Base-by-base conservation (phyloP, 2,113 vertebrate genomes). In the Empidonax traillii region DNA sequence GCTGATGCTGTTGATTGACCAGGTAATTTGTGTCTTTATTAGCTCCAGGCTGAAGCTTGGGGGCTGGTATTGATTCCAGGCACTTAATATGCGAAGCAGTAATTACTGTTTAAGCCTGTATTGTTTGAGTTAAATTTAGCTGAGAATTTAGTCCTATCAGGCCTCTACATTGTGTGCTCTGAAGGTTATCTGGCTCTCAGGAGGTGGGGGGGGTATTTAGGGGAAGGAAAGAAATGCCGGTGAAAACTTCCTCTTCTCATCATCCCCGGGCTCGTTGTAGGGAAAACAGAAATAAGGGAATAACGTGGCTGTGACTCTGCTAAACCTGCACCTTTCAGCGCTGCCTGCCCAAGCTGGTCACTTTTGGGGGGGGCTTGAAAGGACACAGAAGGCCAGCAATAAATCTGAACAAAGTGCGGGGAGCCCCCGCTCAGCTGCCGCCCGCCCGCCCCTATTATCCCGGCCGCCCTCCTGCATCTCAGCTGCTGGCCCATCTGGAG, bases 401-500 rank as follows among this genome's bases (percentile, higher is more conserved):
- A 91, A 96, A 96, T 94, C 92, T 71, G 67, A 73, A 35, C 63
- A 51, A 76, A 96, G 91, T 58, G 94, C 49, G 63, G 66, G 88
- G 78, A 87, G 62, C 85, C 93, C 89, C 91, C 2, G 31, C 72
- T 94, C 96, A 91, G 84, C 94, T 95, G 85, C 87, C 39, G 61
- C 95, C 68, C 2, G 20, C 72, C 72, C 18, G 8, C 41, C 63
- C 63, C 84, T 82, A 87, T 97, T 97, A 69, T 96, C 82, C 81
- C 7, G 14, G 62, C 89, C 27, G 37, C 96, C 63, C 33, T 78
- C 56, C 77, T 88, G 94, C 72, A 85, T 87, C 93, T 98, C 98
- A 98, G 98, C 98, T 98, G 97, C 97, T 79, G 86, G 91, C 84
- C 98, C 98, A 98, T 98, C 98, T 98, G 98, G 97, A 98, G 87